Evolutionary conservation across 2,113 vertebrate species (phyloP).

Genomic region (Elephas maximus): DNA sequence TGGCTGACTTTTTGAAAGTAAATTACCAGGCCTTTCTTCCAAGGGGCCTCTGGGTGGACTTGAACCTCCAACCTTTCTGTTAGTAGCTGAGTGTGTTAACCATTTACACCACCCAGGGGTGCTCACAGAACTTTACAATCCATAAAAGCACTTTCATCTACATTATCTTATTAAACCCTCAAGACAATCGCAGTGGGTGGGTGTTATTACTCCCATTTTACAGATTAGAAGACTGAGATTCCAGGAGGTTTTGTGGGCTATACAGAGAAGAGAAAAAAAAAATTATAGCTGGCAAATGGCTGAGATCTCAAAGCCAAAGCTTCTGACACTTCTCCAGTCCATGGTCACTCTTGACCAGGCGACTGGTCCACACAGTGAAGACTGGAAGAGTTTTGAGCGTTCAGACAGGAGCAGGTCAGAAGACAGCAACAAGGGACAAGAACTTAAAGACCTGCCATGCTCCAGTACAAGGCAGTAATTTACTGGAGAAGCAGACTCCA

Average conservation of each 20-base stretch:
- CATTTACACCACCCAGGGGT: too few relatives aligned
- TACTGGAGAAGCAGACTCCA: neutral
- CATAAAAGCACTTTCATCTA: neutral
- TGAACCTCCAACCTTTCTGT: too few relatives aligned
- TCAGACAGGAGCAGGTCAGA: neutral
- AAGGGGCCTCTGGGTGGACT: too few relatives aligned
- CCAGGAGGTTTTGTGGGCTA: neutral
- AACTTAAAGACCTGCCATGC: neutral
- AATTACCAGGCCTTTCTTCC: too few relatives aligned
- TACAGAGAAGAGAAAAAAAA: neutral
- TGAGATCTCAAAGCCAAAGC: neutral
- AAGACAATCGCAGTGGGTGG: neutral
- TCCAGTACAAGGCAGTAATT: neutral
- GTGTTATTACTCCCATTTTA: neutral
- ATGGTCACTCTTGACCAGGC: neutral
- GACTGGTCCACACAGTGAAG: neutral
- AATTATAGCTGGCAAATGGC: neutral
- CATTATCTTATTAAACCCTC: neutral
- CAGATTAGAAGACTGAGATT: neutral
- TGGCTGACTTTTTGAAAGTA: too few relatives aligned
- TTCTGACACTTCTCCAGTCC: neutral
- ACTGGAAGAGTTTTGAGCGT: neutral
- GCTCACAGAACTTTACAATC: neutral
- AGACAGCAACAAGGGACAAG: neutral
- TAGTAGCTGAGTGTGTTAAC: too few relatives aligned